Conservation (phyloP, 2,888 invertebrate genomes). For the Tetanocera ferruginea region DNA sequence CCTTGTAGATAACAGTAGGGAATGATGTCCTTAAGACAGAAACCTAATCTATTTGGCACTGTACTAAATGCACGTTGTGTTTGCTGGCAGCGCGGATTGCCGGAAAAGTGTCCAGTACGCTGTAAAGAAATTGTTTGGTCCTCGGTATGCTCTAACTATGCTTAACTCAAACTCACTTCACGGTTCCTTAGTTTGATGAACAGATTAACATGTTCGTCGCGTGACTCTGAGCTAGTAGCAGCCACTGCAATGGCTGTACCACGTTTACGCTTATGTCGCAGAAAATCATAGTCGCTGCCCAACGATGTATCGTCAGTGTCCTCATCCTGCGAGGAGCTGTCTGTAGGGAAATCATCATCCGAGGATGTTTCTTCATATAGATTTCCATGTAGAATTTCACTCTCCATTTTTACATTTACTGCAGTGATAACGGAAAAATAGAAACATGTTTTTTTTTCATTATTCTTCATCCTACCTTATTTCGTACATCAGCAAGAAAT, state of each 20-base stretch:
- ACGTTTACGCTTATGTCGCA: constrained; percentile 5
- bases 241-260: not conserved
- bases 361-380: constrained; percentile 54
- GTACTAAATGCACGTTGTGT: constrained; percentile 70
- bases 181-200: constrained; percentile 60
- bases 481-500: not conserved
- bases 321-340: constrained; percentile 57
- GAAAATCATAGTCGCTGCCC: constrained; percentile 18
- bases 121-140: constrained; percentile 59
- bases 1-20: constrained; percentile 72
- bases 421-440: not conserved
- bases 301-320: constrained; percentile 53
- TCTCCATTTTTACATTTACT: not conserved
- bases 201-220: constrained; percentile 53
- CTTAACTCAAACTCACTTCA: constrained; percentile 55
- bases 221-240: constrained; percentile 15
- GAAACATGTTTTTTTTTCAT: not conserved
- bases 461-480: not conserved
- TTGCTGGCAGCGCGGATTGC: constrained; percentile 69
- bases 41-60: constrained; percentile 74
- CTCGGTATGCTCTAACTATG: too few species aligned
- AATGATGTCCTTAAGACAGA: constrained; percentile 76
- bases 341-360: constrained; percentile 48
- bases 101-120: constrained; percentile 73
- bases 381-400: constrained; percentile 22